A percentile compares a stretch with the other conserved stretches of the same genome.
Evolutionary conservation across 64 coral and sea anemone species (phyloP).

Genomic region (Platygyra sinensis): DNA sequence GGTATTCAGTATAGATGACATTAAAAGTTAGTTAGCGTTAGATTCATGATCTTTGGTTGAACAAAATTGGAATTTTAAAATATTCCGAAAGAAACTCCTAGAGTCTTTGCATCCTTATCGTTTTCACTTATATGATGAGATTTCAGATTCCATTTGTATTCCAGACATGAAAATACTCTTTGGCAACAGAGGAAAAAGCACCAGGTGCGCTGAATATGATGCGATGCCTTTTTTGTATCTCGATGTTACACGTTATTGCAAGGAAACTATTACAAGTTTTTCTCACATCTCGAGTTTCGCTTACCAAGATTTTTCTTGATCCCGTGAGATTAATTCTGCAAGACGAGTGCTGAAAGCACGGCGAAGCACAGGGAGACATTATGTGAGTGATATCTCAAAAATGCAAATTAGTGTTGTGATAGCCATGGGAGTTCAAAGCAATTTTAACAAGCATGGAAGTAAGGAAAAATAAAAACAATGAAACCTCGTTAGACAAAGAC

Average conservation of each 20-base stretch:
- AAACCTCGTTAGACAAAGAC: too few relatives aligned
- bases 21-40: too few relatives aligned
- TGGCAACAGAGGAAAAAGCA: background rate
- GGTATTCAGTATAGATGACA: too few relatives aligned
- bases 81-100: background rate
- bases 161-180: background rate
- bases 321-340: background rate
- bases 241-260: background rate
- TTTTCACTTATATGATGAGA: background rate
- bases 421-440: background rate
- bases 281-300: background rate
- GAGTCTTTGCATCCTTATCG: background rate
- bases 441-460: background rate
- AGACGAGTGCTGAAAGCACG: background rate
- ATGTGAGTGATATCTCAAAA: background rate
- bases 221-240: background rate
- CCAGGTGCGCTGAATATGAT: background rate
- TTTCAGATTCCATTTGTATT: background rate
- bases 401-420: background rate
- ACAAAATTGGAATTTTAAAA: background rate
- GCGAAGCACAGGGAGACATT: background rate
- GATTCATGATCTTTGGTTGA: background rate
- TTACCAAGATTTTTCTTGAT: constrained; percentile 9
- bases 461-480: background rate
- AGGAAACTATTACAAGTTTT: background rate